A percentile compares a stretch with the other conserved stretches of the same genome.
These are phyloP conservation scores for Meganola albula DNA, from an alignment of 2,888 invertebrate species.

Conservation along the genomic window DNA sequence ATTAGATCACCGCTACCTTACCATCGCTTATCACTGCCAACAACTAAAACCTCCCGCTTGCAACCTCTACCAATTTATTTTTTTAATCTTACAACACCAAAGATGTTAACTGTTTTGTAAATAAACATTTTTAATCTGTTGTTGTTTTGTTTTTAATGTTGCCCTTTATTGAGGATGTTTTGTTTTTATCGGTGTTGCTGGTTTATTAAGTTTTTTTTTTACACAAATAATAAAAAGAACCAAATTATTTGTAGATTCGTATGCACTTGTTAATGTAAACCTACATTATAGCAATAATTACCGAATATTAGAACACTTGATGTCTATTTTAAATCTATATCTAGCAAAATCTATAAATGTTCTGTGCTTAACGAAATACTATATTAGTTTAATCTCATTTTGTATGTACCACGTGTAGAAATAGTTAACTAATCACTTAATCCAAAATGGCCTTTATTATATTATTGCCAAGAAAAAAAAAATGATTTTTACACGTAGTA, in stretches of 20 bases:
- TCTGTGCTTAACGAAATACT: conserved; percentile 42
- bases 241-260: conserved; percentile 47
- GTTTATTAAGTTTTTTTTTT: too few species aligned
- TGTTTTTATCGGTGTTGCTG: conserved; percentile 29
- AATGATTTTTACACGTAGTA: conserved; percentile 24
- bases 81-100: conserved; percentile 36
- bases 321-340: conserved; percentile 58
- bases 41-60: conserved; percentile 47
- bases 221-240: conserved; percentile 40
- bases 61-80: conserved; percentile 29
- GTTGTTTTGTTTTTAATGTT: conserved; percentile 30
- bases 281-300: conserved; percentile 66
- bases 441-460: not conserved
- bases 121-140: conserved; percentile 41
- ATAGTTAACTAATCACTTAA: not conserved
- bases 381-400: conserved; percentile 36
- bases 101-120: conserved; percentile 48
- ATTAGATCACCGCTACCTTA: conserved; percentile 68
- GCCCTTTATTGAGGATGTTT: conserved; percentile 23
- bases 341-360: conserved; percentile 53
- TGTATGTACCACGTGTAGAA: conserved; percentile 26
- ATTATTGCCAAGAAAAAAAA: not conserved
- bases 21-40: conserved; percentile 54
- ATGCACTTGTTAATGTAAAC: conserved; percentile 58
- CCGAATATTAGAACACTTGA: conserved; percentile 52